Evolutionary conservation across 2,888 invertebrate species (phyloP).

Genomic region (Perizoma flavofasciatum): DNA sequence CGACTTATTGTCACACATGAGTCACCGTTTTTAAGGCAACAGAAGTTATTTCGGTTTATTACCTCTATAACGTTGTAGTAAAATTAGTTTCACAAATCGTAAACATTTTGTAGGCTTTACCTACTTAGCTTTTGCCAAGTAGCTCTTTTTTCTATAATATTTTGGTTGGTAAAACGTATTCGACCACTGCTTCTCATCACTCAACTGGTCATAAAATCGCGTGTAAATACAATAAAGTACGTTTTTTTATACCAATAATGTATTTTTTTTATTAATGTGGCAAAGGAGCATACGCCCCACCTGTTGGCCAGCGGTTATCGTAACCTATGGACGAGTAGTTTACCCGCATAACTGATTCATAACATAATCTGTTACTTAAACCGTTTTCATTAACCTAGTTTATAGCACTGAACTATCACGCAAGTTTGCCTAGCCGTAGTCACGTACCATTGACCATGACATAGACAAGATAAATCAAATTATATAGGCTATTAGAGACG

Average conservation of each 20-base stretch:
- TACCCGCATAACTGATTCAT: slow-evolving; percentile 3
- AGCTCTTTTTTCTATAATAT: too few species aligned
- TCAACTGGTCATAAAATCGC: too few species aligned
- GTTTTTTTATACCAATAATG: too few species aligned
- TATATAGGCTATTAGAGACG: too few species aligned
- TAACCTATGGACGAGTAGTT: too few species aligned
- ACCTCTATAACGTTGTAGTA: slow-evolving; percentile 16
- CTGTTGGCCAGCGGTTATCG: too few species aligned
- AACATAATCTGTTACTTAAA: slow-evolving; percentile 8
- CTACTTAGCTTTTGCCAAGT: too few species aligned
- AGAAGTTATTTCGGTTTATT: slow-evolving; percentile 29
- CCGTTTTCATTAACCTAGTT: slow-evolving; percentile 25
- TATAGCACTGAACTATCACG: slow-evolving; percentile 31
- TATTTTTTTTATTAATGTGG: too few species aligned
- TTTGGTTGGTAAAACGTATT: too few species aligned
- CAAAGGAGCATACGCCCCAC: too few species aligned
- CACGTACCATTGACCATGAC: slow-evolving; percentile 25
- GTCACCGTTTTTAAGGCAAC: slow-evolving; percentile 19
- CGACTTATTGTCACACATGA: slow-evolving; percentile 29
- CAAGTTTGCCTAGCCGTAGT: slow-evolving; percentile 8
- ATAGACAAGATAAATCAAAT: slow-evolving; percentile 10
- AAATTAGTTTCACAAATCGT: slow-evolving; percentile 14
- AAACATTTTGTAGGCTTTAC: slow-evolving; percentile 1
- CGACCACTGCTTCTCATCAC: too few species aligned
- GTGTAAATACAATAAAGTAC: too few species aligned